Evolutionary conservation across 2,888 invertebrate genomes (phyloP).

Genomic region (Pollenia angustigena): DNA sequence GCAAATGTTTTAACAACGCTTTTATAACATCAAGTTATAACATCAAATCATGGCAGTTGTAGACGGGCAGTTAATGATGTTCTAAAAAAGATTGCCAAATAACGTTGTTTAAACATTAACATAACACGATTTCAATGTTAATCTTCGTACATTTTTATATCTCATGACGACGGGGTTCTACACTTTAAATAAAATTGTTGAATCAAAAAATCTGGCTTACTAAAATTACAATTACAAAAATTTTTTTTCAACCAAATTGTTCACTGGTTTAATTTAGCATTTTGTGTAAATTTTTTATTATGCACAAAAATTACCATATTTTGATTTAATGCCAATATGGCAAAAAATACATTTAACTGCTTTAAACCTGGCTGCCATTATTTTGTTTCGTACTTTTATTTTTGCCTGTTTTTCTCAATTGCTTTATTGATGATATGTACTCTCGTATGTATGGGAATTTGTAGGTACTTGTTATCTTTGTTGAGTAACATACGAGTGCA

Average conservation of each 20-base stretch:
- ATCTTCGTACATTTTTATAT: too few species aligned
- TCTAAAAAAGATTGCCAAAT: too few species aligned
- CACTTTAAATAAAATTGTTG: too few species aligned
- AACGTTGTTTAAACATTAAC: too few species aligned
- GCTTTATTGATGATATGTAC: slow-evolving; percentile 25
- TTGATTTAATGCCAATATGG: slow-evolving; percentile 70
- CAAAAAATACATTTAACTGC: slow-evolving; percentile 52
- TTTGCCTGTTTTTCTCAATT: neutral
- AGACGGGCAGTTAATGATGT: too few species aligned
- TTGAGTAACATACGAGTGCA: slow-evolving; percentile 22
- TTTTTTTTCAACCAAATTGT: neutral
- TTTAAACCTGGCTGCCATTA: slow-evolving; percentile 45
- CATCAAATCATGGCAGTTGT: too few species aligned
- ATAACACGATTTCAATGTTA: neutral
- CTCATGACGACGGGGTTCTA: neutral
- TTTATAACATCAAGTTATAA: too few species aligned
- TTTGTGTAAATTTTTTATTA: slow-evolving; percentile 32
- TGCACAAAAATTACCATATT: slow-evolving; percentile 71
- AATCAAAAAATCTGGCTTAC: too few species aligned
- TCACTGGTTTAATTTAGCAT: slow-evolving; percentile 28
- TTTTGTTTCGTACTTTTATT: neutral
- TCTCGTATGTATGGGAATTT: slow-evolving; percentile 7
- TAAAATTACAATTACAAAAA: too few species aligned
- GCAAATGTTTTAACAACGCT: too few species aligned
- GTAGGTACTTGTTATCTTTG: slow-evolving; percentile 32